Evolutionary conservation across 2,888 invertebrate species (phyloP), one percentile per base, ranked within the genome.

Genomic region (Andrena camellia): DNA sequence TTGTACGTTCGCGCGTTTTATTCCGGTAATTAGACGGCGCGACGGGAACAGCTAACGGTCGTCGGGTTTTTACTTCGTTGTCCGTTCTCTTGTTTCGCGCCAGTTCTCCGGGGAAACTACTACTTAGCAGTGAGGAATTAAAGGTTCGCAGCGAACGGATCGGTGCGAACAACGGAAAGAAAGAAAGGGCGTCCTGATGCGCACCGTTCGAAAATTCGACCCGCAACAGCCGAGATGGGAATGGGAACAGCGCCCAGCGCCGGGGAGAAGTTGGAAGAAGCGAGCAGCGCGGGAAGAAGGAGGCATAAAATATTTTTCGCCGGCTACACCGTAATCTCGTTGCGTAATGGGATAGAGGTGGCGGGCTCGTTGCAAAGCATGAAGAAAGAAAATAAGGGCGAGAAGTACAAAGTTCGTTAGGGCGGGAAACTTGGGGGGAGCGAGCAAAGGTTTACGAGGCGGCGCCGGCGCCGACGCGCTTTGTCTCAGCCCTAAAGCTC

Each of bases 321-420:
- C 35, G 23, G 35, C 23, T 52, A 35, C 54, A 29, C 26, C 57
- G 23, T 64, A 64, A 77, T 31, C 69, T 77, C 50, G 78, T 35
- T n/a, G 68, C 35, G 29, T 64, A 66, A 66, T 48, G 59, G 64
- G 23, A 59, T 59, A 52, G 50, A 48, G 63, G 33, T 17, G 54
- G 20, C 57, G 6, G 23, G 13, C 42, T 20, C 35, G 50, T 64
- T 75, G 10, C 3, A 23, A 64, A 52, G 63, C 29, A 69, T 59
- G 52, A 52, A 33, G 67, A 57, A 80, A 71, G 59, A 68, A 82
- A 59, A 23, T 23, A 17, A 8, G 31, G 63, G 66, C 10, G 31
- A 33, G 48, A 33, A 54, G 52, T 74, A 60, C 17, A 72, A 76
- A 72, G 68, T 71, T 76, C 72, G 69, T 69, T 80, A 72, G 64